Evolutionary conservation across 1,140 invertebrate species (phyloP).

Genomic region (Trachymyrmex cornetzi): DNA sequence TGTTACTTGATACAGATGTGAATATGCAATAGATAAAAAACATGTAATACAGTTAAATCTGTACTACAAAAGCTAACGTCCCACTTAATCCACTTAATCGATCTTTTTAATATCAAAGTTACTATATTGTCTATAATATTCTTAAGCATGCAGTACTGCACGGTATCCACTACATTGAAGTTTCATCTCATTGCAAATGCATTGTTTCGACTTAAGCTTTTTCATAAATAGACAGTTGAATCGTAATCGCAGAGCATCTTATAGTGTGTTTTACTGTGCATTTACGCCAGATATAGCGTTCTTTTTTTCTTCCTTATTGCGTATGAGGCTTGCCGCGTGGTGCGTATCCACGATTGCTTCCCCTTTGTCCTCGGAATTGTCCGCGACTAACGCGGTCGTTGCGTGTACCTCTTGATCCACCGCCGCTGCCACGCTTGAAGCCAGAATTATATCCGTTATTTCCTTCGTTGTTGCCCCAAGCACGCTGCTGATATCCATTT

Average conservation of each 20-base stretch:
- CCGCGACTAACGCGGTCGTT: conserved; percentile 78
- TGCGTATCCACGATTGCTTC: conserved; percentile 80
- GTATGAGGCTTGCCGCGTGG: conserved; percentile 81
- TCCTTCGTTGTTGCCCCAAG: conserved; percentile 80
- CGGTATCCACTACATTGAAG: conserved; percentile 27
- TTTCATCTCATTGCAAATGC: conserved; percentile 33
- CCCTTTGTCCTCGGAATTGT: conserved; percentile 81
- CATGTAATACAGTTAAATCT: conserved; percentile 20
- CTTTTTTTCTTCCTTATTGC: conserved; percentile 75
- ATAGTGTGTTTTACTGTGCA: conserved; percentile 71
- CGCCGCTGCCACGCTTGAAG: conserved; percentile 78
- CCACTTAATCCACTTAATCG: conserved; percentile 19
- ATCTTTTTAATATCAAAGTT: conserved; percentile 60
- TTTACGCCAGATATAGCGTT: conserved; percentile 60
- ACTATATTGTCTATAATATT: conserved; percentile 62
- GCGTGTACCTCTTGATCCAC: conserved; percentile 72
- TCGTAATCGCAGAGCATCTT: conserved; percentile 68
- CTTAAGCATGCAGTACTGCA: conserved; percentile 23
- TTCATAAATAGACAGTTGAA: conserved; percentile 80
- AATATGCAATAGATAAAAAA: conserved; percentile 46
- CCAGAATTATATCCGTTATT: conserved; percentile 79
- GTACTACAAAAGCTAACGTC: conserved; percentile 38
- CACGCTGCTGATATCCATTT: conserved; percentile 84
- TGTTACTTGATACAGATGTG: conserved; percentile 26
- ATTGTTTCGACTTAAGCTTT: conserved; percentile 74